Conservation (phyloP, 2,113 vertebrate species). For the Triplophysa tibetana region DNA sequence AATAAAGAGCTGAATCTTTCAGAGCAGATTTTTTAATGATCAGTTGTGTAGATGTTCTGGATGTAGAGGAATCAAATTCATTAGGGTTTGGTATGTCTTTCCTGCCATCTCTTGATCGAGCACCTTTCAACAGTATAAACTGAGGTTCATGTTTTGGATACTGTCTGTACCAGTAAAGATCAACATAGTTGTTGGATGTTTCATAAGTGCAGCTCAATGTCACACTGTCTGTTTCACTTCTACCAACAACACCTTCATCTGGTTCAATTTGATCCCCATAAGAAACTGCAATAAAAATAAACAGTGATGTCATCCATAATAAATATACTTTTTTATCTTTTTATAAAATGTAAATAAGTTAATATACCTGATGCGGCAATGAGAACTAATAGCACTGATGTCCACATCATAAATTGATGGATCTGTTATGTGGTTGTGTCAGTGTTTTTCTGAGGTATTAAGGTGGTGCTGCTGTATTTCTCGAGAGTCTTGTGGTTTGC, state of each 20-base stretch:
- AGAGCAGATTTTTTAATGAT: background rate
- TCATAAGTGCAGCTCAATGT: conserved; percentile 28
- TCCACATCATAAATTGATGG: background rate
- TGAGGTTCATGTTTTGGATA: conserved; percentile 29
- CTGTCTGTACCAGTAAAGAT: conserved; percentile 29
- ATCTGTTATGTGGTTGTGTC: background rate
- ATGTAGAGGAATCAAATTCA: conserved; percentile 11
- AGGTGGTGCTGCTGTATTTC: too few species aligned
- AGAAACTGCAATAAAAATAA: background rate
- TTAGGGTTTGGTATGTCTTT: background rate
- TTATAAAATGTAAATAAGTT: too few species aligned
- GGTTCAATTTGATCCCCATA: conserved; percentile 5
- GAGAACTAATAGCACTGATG: background rate
- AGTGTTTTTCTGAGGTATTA: too few species aligned
- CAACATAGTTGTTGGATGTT: background rate
- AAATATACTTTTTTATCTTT: too few species aligned
- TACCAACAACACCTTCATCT: background rate
- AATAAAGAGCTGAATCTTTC: conserved; percentile 38
- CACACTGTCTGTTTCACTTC: background rate
- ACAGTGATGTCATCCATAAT: background rate
- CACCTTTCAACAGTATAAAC: conserved; percentile 15
- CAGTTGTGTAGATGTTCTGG: conserved; percentile 26
- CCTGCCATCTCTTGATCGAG: rapidly evolving
- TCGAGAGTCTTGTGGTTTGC: too few species aligned
- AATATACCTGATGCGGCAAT: conserved; percentile 11